phyloP scores from a whole-genome alignment of 1,140 invertebrate species.

The Drosophila kepulauana region DNA sequence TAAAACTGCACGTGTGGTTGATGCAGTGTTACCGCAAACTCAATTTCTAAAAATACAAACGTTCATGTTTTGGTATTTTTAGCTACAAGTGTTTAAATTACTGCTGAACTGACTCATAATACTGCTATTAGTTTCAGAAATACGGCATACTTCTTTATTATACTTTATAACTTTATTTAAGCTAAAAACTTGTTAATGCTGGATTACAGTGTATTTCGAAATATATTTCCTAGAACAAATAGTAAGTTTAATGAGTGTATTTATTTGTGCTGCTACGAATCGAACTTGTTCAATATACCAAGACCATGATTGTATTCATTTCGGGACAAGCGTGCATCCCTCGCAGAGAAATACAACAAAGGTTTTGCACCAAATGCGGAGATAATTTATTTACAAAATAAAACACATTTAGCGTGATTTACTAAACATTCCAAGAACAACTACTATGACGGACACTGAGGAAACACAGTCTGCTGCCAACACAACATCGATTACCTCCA shows the following conservation, averaged over 20 bases:
- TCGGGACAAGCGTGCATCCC: constrained; percentile 10
- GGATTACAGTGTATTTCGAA: no score
- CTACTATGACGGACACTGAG: constrained; percentile 64
- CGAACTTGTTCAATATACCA: constrained; percentile 14
- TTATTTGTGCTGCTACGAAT: neutral
- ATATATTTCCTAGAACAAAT: no score
- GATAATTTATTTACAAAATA: constrained; percentile 16
- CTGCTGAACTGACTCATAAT: no score
- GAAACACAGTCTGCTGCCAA: constrained; percentile 42
- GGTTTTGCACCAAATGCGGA: constrained; percentile 20
- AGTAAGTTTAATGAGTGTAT: no score
- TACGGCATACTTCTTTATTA: no score
- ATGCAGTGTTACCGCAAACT: neutral
- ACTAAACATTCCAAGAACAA: constrained; percentile 49
- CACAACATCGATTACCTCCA: constrained; percentile 43
- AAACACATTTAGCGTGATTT: constrained; percentile 15
- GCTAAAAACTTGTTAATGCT: no score
- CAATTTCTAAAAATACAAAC: neutral
- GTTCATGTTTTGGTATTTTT: no score
- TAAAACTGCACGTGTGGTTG: constrained; percentile 43
- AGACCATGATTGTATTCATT: neutral
- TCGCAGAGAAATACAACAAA: constrained; percentile 35
- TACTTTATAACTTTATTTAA: no score
- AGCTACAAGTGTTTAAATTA: no score
- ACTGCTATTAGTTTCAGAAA: no score